Evolutionary conservation across 2,113 vertebrate genomes (phyloP).

Genomic region (Aphelocoma coerulescens): DNA sequence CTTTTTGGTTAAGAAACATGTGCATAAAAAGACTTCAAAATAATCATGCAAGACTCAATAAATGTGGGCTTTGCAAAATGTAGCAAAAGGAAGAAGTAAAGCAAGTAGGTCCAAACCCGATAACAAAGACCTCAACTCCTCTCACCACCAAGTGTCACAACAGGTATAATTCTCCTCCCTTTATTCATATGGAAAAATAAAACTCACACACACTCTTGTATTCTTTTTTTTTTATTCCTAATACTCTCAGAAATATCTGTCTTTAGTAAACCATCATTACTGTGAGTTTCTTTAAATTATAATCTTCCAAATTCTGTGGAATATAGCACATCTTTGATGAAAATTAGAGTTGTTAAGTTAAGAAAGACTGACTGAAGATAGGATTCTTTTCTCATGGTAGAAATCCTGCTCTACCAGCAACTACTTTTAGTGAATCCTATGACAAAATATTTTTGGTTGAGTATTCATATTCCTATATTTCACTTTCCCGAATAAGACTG

Average conservation of each 20-base stretch:
- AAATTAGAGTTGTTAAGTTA: neutral
- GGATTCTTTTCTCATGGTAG: neutral
- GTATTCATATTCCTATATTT: neutral
- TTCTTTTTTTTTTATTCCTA: neutral
- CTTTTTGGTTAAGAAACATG: neutral
- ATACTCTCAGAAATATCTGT: neutral
- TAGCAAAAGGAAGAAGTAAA: neutral
- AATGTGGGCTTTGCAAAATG: neutral
- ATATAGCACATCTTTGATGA: neutral
- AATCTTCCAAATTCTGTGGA: neutral
- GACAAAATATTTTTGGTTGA: neutral
- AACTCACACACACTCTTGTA: rapidly evolving
- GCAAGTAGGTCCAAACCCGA: neutral
- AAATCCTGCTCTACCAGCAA: neutral
- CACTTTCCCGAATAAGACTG: neutral
- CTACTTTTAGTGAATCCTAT: neutral
- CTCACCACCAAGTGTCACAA: neutral
- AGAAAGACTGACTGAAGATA: neutral
- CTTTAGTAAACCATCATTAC: neutral
- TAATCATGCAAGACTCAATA: neutral
- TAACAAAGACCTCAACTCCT: rapidly evolving
- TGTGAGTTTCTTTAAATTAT: neutral
- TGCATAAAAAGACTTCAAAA: neutral
- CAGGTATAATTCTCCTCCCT: neutral
- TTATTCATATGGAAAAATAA: neutral